Conservation (phyloP, 1,140 invertebrate genomes). For the Rhagoletis pomonella region DNA sequence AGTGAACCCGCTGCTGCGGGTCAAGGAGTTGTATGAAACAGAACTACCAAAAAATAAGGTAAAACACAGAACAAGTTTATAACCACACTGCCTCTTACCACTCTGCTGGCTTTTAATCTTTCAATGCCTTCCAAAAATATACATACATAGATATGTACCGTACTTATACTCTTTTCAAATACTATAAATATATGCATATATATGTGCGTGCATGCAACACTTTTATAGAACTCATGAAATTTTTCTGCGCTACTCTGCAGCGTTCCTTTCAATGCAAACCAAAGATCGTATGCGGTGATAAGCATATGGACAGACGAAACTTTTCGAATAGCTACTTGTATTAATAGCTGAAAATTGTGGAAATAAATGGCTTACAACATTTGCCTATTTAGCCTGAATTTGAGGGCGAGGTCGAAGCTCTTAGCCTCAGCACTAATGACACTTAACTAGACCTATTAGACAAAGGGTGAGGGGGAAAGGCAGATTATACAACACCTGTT, state of each 20-base stretch:
- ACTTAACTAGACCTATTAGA: background rate
- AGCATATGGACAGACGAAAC: background rate
- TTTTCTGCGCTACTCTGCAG: background rate
- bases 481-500: background rate
- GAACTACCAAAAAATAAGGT: background rate
- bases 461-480: background rate
- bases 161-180: too few relatives aligned
- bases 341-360: background rate
- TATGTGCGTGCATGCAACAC: too few relatives aligned
- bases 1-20: background rate
- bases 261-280: background rate
- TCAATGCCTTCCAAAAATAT: too few relatives aligned
- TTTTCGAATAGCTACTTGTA: constrained; percentile 1
- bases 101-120: too few relatives aligned
- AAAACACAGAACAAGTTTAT: background rate
- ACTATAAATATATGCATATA: too few relatives aligned
- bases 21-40: background rate
- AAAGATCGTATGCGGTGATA: constrained; percentile 5
- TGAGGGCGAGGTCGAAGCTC: background rate
- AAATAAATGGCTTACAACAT: constrained; percentile 31
- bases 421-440: too few relatives aligned
- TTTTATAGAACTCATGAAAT: background rate
- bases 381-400: background rate
- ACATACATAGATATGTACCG: too few relatives aligned
- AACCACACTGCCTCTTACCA: background rate